Conservation (phyloP, 2,888 invertebrate species). For the Leptinotarsa peninsularis region DNA sequence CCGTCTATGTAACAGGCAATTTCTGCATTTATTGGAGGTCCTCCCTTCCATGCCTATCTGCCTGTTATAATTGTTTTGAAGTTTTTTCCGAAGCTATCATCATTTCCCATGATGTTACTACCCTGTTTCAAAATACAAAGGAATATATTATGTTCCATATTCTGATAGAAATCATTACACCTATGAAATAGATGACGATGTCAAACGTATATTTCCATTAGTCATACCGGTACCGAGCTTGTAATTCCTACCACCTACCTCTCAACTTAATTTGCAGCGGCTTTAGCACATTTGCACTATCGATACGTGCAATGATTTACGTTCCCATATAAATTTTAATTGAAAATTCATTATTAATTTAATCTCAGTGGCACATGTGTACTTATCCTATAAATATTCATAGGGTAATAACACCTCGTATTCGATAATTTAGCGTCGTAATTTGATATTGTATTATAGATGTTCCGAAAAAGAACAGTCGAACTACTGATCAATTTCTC, state of each 20-base stretch:
- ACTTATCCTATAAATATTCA: slow-evolving; percentile 36
- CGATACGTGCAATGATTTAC: slow-evolving; percentile 28
- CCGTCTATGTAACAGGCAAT: too few species aligned
- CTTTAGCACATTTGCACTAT: slow-evolving; percentile 26
- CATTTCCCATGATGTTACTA: too few species aligned
- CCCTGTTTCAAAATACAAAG: too few species aligned
- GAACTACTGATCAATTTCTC: background rate
- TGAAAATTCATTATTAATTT: slow-evolving; percentile 40
- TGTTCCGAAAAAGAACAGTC: background rate
- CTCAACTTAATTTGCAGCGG: slow-evolving; percentile 20
- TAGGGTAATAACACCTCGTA: slow-evolving; percentile 34
- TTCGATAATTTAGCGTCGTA: slow-evolving; percentile 26
- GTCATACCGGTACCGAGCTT: slow-evolving; percentile 8
- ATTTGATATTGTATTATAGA: slow-evolving; percentile 18
- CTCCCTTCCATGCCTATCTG: too few species aligned
- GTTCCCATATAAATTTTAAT: slow-evolving; percentile 36
- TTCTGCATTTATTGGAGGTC: too few species aligned
- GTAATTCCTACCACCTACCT: slow-evolving; percentile 13
- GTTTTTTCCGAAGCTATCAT: too few species aligned
- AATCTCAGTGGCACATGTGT: slow-evolving; percentile 32
- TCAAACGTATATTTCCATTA: slow-evolving; percentile 11
- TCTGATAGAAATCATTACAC: background rate
- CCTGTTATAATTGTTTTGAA: too few species aligned
- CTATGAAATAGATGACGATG: background rate
- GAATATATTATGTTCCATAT: background rate